Evolutionary conservation across 2,113 vertebrate species (phyloP).

Genomic region (Tretioscincus oriximinensis): DNA sequence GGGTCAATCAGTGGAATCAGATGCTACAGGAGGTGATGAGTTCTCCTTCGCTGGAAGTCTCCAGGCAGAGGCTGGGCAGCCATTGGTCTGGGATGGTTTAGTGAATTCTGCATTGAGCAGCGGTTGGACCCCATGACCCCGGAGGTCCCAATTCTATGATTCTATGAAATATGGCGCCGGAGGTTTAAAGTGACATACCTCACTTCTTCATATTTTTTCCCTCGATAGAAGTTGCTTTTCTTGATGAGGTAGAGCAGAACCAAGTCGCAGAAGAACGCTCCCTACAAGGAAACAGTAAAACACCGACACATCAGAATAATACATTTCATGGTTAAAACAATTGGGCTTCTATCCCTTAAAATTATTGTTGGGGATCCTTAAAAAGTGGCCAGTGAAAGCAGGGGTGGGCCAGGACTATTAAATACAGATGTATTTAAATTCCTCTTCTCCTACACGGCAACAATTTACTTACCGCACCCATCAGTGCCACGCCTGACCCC

Average conservation of each 20-base stretch:
- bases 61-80: too few relatives aligned
- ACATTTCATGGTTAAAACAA: background rate
- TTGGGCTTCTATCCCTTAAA: too few relatives aligned
- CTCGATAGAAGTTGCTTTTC: constrained; percentile 89
- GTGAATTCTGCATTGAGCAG: too few relatives aligned
- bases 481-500: constrained; percentile 87
- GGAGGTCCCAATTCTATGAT: too few relatives aligned
- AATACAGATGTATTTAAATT: background rate
- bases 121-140: too few relatives aligned
- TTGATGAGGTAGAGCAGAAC: constrained; percentile 93
- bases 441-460: background rate
- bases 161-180: too few relatives aligned
- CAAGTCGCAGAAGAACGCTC: constrained; percentile 91
- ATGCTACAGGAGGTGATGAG: too few relatives aligned
- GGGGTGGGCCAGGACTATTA: background rate
- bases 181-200: constrained; percentile 73
- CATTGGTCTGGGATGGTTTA: too few relatives aligned
- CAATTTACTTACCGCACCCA: constrained; percentile 87
- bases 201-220: constrained; percentile 92
- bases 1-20: too few relatives aligned
- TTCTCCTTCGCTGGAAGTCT: too few relatives aligned
- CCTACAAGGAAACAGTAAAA: constrained; percentile 69
- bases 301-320: background rate
- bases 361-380: too few relatives aligned
- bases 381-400: background rate